These are phyloP conservation scores for Cheilosia variabilis DNA, from an alignment of 2,888 invertebrate species.

Conservation along the genomic window DNA sequence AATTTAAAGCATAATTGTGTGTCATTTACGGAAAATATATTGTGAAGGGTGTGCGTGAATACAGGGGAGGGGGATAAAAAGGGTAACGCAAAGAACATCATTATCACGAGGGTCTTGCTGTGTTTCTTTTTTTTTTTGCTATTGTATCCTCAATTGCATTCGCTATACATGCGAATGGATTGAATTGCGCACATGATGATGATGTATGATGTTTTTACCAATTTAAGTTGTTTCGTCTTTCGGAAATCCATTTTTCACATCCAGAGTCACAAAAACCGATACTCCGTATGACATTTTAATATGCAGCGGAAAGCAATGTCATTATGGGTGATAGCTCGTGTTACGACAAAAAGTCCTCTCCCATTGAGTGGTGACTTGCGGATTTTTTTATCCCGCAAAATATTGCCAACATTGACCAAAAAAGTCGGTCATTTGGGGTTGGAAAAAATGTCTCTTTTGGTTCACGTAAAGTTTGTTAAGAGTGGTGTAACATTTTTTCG, in stretches of 20 bases:
- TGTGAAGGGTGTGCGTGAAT: constrained; percentile 44
- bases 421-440: constrained; percentile 20
- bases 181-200: constrained; percentile 63
- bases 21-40: constrained; percentile 61
- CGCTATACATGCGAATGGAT: constrained; percentile 64
- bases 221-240: neutral
- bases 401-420: constrained; percentile 19
- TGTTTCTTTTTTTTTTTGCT: constrained; percentile 24
- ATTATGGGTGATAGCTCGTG: constrained; percentile 52
- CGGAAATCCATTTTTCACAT: constrained; percentile 64
- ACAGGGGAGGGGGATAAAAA: constrained; percentile 13
- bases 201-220: constrained; percentile 67
- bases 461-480: no score
- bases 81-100: constrained; percentile 58
- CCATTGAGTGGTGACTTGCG: constrained; percentile 57
- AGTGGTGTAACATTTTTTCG: no score
- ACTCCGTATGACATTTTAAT: constrained; percentile 31
- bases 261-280: constrained; percentile 17
- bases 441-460: neutral
- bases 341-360: constrained; percentile 29
- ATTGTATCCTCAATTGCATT: constrained; percentile 59
- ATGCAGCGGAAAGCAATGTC: constrained; percentile 53
- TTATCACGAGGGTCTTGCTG: constrained; percentile 54
- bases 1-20: constrained; percentile 73
- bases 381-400: constrained; percentile 9